phyloP scores from a whole-genome alignment of 37 sponge, comb jelly and placozoan species.

The Lycopodina hypogea region DNA sequence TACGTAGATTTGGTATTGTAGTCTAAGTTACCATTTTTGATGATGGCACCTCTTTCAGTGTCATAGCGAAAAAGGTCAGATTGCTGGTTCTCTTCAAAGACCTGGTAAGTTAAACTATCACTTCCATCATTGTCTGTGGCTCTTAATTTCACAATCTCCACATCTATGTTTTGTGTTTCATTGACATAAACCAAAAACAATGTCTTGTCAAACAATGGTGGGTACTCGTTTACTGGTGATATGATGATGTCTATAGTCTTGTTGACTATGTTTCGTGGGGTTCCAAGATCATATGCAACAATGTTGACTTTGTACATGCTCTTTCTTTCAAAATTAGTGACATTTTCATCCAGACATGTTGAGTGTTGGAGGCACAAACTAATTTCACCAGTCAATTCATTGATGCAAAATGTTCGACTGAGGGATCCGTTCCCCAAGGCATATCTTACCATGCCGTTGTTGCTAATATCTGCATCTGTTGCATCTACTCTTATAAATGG shows the following conservation, averaged over 20 bases:
- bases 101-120: constrained; percentile 14
- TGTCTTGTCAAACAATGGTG: constrained; percentile 39
- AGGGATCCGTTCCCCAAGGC: constrained; percentile 16
- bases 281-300: constrained; percentile 38
- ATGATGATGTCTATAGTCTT: constrained; percentile 34
- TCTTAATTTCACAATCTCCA: constrained; percentile 7
- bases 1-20: background rate
- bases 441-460: constrained; percentile 34
- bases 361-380: background rate
- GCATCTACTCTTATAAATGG: constrained; percentile 26
- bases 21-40: constrained; percentile 1
- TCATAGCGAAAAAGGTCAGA: background rate
- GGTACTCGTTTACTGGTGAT: constrained; percentile 43
- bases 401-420: constrained; percentile 20
- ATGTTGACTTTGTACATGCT: constrained; percentile 16
- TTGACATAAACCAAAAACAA: background rate
- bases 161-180: constrained; percentile 7
- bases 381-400: constrained; percentile 10
- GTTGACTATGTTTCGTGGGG: constrained; percentile 26
- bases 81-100: background rate
- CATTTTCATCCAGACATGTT: background rate
- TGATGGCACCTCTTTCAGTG: constrained; percentile 3
- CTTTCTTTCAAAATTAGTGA: constrained; percentile 30
- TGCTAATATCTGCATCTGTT: constrained; percentile 38
- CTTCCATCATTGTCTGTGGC: constrained; percentile 51